Conservation (phyloP, 2,113 vertebrate genomes). For the Bubalus kerabau region DNA sequence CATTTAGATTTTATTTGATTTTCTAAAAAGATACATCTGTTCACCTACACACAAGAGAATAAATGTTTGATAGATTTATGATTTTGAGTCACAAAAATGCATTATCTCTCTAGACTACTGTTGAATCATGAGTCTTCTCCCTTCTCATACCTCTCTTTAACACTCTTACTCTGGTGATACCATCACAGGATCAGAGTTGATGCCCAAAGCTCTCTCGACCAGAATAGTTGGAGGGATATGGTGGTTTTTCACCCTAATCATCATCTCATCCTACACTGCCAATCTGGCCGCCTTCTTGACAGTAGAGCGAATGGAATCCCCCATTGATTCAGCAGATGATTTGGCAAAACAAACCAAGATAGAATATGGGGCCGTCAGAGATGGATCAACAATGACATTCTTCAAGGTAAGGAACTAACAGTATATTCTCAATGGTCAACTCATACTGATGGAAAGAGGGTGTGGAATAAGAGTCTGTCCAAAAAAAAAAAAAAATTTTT, state of each 20-base stretch:
- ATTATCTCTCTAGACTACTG: slow-evolving; percentile 51
- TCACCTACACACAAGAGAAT: background rate
- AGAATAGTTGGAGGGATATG: slow-evolving; percentile 99
- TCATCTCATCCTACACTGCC: slow-evolving; percentile 98
- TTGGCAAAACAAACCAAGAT: slow-evolving; percentile 99
- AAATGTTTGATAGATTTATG: background rate
- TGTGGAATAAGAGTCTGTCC: background rate
- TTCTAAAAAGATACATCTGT: background rate
- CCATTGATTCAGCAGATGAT: slow-evolving; percentile 96
- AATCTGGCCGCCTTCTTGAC: slow-evolving; percentile 98
- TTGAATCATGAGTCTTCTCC: slow-evolving; percentile 13
- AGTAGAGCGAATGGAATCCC: slow-evolving; percentile 98
- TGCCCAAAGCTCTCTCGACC: slow-evolving; percentile 98
- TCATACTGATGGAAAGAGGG: background rate
- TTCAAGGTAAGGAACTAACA: slow-evolving; percentile 89
- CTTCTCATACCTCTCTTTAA: slow-evolving; percentile 67
- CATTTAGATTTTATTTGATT: background rate
- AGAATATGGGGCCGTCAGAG: slow-evolving; percentile 95
- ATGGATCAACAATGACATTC: slow-evolving; percentile 99
- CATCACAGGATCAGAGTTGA: slow-evolving; percentile 94
- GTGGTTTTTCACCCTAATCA: slow-evolving; percentile 99
- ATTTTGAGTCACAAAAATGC: slow-evolving; percentile 53
- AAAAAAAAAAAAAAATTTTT: no score
- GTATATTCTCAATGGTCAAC: background rate
- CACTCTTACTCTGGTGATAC: slow-evolving; percentile 72